phyloP scores from a whole-genome alignment of 2,113 vertebrate species.

The Tetrax tetrax region DNA sequence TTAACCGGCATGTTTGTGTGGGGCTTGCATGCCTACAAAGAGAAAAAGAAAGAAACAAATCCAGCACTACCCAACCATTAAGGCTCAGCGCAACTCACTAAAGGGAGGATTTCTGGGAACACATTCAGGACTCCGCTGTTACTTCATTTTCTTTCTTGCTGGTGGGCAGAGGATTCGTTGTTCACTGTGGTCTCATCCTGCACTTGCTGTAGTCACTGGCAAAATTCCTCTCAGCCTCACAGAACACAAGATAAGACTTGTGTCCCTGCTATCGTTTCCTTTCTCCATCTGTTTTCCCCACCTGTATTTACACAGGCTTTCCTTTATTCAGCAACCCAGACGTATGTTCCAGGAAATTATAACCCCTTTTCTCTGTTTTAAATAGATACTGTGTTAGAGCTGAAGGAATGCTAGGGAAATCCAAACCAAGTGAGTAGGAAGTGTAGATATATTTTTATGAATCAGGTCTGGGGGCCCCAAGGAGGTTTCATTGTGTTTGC shows the following conservation, averaged over 20 bases:
- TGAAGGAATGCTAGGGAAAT: neutral
- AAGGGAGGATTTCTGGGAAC: slow-evolving; percentile 2
- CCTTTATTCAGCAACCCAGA: slow-evolving; percentile 6
- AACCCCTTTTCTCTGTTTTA: neutral
- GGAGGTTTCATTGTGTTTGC: neutral
- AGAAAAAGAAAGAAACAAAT: neutral
- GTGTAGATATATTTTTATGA: neutral
- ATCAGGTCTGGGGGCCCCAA: neutral
- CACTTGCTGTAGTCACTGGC: neutral
- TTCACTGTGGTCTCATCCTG: slow-evolving; percentile 19
- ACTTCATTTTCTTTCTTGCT: neutral
- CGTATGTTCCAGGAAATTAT: neutral
- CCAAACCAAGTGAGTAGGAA: neutral
- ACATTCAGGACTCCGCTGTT: neutral
- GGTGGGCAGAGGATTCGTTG: slow-evolving; percentile 29
- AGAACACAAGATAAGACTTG: neutral
- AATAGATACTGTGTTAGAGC: neutral
- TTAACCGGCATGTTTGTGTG: neutral
- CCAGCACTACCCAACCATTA: neutral
- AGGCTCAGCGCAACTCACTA: neutral
- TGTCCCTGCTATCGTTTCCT: slow-evolving; percentile 27
- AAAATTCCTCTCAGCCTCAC: neutral
- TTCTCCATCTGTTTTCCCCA: slow-evolving; percentile 55
- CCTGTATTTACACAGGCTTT: slow-evolving; percentile 46
- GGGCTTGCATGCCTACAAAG: neutral